Conservation (phyloP, 2,888 invertebrate species). For the Hemithea aestivaria region DNA sequence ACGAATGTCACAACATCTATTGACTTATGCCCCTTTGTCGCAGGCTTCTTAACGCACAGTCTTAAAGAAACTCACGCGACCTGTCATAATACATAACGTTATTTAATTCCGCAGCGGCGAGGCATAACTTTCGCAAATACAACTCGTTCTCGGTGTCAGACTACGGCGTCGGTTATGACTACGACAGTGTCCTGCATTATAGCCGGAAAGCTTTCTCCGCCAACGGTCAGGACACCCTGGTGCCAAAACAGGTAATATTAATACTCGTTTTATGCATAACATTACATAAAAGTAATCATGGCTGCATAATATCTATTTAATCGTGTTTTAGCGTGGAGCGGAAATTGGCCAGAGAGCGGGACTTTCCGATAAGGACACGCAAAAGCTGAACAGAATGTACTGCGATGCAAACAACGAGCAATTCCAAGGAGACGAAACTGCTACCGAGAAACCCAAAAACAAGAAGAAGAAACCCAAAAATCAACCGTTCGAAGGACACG, state of each 20-base stretch:
- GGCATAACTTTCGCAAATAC: constrained; percentile 82
- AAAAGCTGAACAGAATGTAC: constrained; percentile 81
- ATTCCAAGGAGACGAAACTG: constrained; percentile 39
- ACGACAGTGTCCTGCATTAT: constrained; percentile 87
- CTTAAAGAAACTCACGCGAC: background rate
- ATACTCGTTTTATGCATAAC: constrained; percentile 12
- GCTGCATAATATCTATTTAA: constrained; percentile 2
- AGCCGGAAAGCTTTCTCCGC: constrained; percentile 83
- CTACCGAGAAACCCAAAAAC: constrained; percentile 52
- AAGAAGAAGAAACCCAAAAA: constrained; percentile 53
- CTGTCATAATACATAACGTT: constrained; percentile 21
- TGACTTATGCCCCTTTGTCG: constrained; percentile 14
- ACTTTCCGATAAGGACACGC: constrained; percentile 77
- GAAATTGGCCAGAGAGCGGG: constrained; percentile 78
- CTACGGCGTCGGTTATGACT: constrained; percentile 85
- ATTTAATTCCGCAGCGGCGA: constrained; percentile 53
- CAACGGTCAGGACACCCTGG: constrained; percentile 83
- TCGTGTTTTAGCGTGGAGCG: constrained; percentile 54
- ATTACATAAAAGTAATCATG: constrained; percentile 4
- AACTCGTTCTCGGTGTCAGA: constrained; percentile 81
- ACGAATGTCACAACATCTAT: constrained; percentile 16
- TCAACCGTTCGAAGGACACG: constrained; percentile 66
- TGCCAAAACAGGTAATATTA: constrained; percentile 72
- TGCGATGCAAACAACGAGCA: constrained; percentile 58
- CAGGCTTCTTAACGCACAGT: background rate